Evolutionary conservation across 1,140 invertebrate species (phyloP).

Genomic region (Phenacoccus solenopsis): DNA sequence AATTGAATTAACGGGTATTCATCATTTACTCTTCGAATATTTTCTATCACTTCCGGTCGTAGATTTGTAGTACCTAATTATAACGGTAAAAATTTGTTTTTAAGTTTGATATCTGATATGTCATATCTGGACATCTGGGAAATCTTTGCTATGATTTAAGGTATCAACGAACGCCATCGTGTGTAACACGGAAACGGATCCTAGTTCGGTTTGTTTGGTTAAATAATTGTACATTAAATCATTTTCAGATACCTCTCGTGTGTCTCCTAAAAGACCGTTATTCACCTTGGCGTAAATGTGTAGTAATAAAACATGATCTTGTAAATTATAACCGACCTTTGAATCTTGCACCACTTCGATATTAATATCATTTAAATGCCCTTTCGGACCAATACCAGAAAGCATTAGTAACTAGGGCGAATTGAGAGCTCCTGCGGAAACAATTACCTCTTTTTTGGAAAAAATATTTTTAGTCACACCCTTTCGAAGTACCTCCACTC

Average conservation of each 20-base stretch:
- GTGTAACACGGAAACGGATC: background rate
- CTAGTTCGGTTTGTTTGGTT: background rate
- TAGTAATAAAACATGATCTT: slow-evolving; percentile 61
- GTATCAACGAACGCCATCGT: background rate
- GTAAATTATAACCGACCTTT: slow-evolving; percentile 62
- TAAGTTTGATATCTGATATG: background rate
- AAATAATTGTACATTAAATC: background rate
- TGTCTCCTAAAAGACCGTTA: background rate
- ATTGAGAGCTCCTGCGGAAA: slow-evolving; percentile 66
- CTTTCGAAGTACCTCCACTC: slow-evolving; percentile 55
- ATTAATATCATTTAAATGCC: slow-evolving; percentile 24
- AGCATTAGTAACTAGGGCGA: slow-evolving; percentile 64
- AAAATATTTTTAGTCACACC: slow-evolving; percentile 41
- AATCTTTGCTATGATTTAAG: background rate
- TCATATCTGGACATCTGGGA: background rate
- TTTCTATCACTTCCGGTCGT: background rate
- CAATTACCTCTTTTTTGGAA: slow-evolving; percentile 58
- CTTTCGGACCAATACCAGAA: slow-evolving; percentile 34
- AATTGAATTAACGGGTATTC: background rate
- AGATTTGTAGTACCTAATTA: background rate
- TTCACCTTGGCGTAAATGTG: slow-evolving; percentile 49
- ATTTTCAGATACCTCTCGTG: background rate
- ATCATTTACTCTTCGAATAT: background rate
- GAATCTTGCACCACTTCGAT: slow-evolving; percentile 52
- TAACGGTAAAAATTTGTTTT: background rate